These are phyloP conservation scores for Dipodomys spectabilis DNA, from an alignment of 2,113 vertebrate species.

Conservation along the genomic window DNA sequence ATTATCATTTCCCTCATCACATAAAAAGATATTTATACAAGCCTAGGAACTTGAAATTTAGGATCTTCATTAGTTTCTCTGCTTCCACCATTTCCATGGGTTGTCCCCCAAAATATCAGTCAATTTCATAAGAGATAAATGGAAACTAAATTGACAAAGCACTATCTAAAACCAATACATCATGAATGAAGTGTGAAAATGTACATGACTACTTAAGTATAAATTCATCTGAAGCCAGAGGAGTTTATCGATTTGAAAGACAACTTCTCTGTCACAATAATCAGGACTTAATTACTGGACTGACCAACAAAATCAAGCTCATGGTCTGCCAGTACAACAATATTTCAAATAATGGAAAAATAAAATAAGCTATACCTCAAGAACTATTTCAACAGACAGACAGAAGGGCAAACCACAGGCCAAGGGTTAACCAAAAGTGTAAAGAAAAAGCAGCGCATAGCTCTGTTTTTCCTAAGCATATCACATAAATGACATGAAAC, in stretches of 20 bases:
- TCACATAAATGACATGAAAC: neutral
- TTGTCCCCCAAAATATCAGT: neutral
- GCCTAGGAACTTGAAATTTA: conserved; percentile 15
- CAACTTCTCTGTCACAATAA: neutral
- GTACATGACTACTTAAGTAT: neutral
- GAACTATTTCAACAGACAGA: neutral
- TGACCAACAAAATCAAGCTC: neutral
- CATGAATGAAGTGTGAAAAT: neutral
- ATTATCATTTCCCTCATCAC: neutral
- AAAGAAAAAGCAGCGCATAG: neutral
- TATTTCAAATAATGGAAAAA: neutral
- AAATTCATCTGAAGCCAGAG: neutral
- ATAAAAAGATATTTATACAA: neutral
- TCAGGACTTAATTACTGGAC: neutral
- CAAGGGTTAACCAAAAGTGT: neutral
- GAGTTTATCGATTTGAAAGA: neutral
- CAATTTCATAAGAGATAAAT: conserved; percentile 22
- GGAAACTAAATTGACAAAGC: conserved; percentile 20
- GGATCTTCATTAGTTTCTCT: neutral
- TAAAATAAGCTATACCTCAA: neutral
- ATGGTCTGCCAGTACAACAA: neutral
- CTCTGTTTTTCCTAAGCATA: neutral
- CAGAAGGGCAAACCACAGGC: neutral
- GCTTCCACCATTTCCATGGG: neutral
- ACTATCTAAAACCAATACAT: neutral